Base-by-base conservation (phyloP, 2,113 vertebrate genomes). In the Thomomys bottae region DNA sequence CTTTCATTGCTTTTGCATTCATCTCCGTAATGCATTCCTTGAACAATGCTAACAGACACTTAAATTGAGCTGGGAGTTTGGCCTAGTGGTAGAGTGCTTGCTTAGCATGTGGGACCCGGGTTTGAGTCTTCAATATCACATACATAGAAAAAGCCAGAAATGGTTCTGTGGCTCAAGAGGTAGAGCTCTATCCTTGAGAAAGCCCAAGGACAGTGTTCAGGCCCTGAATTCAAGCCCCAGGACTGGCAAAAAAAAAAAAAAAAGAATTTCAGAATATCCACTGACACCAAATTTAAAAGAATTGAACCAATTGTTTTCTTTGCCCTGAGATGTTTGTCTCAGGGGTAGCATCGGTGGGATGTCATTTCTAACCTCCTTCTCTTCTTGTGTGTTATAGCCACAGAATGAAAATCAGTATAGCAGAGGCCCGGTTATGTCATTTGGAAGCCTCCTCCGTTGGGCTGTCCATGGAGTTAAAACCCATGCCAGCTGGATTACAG, bases 391-490 rank as follows among this genome's bases (percentile, higher is more conserved):
- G 87, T 82, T 87, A 83, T 49, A 83, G 24, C 40, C 40, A 68
- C 83, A 57, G 36, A 72, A 82, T 84, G 79, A 88, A 93, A 87
- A 38, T 88, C 57, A 36, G 8, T 87, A 4, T 82, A 59, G 75
- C 34, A 42, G 20, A 45, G 75, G 2, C 23, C 38, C 32, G 38
- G 36, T 40, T 81, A n/a, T 94, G 15, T 86, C 54, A 83, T 93
- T 89, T 26, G 0, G 91, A 95, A 45, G 57, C 42, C 75, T 88
- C 95, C 84, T 93, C 75, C 84, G 64, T 61, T 94, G 83, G 79
- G 36, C 89, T 92, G 71, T 83, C 85, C 68, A 82, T 86, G 96
- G 77, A 81, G 63, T 94, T 95, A 71, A 94, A 96, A 92, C 79
- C 92, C 85, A 85, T 59, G 96, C 96, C 86, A 80, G 75, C 80